phyloP scores from a whole-genome alignment of 2,113 vertebrate genomes.

The Bujurquina vittata region DNA sequence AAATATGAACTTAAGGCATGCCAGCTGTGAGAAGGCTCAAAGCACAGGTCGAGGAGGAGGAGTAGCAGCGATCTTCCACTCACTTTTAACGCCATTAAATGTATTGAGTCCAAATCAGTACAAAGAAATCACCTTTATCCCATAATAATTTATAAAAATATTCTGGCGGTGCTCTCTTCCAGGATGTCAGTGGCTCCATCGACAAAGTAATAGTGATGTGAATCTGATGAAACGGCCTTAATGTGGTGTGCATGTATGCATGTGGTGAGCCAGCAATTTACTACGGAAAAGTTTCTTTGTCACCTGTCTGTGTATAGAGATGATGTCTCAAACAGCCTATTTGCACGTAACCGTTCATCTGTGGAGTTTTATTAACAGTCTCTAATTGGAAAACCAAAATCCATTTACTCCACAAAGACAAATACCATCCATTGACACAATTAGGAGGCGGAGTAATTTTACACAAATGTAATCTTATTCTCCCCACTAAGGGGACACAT shows the following conservation, averaged over 20 bases:
- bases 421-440: slow-evolving; percentile 34
- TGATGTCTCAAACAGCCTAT: background rate
- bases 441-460: slow-evolving; percentile 35
- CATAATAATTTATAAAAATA: accelerated
- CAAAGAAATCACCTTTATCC: background rate
- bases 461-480: slow-evolving; percentile 38
- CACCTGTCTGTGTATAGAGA: background rate
- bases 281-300: background rate
- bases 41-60: no score
- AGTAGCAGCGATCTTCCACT: no score
- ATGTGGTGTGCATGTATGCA: background rate
- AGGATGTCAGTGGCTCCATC: background rate
- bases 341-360: background rate
- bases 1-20: no score
- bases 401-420: slow-evolving; percentile 46
- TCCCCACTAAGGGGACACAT: background rate
- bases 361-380: slow-evolving; percentile 32
- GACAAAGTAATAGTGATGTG: background rate
- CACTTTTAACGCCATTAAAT: no score
- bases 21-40: no score
- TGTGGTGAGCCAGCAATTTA: background rate
- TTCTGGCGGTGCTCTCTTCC: background rate
- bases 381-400: slow-evolving; percentile 51
- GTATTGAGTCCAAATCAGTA: background rate
- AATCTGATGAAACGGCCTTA: background rate